phyloP scores from a whole-genome alignment of 2,113 vertebrate species.

The Cisticola juncidis region DNA sequence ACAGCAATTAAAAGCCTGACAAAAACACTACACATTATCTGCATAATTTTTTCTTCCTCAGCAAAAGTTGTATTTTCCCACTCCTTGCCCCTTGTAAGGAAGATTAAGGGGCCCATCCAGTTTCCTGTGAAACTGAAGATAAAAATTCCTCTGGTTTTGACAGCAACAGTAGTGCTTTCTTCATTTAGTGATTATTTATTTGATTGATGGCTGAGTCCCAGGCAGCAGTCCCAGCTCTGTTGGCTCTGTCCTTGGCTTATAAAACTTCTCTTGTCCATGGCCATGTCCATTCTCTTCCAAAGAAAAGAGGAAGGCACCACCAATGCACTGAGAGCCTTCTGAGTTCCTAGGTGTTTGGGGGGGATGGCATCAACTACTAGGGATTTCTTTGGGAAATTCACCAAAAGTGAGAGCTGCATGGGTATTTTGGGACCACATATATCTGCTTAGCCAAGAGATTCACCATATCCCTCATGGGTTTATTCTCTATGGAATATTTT shows the following conservation, averaged over 20 bases:
- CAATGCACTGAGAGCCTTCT: background rate
- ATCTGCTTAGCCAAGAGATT: background rate
- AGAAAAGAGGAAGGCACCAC: background rate
- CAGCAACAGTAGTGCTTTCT: background rate
- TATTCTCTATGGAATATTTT: background rate
- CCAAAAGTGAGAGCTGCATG: background rate
- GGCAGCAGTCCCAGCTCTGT: background rate
- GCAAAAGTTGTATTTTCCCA: constrained; percentile 19
- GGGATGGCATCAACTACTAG: background rate
- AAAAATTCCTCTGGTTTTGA: constrained; percentile 21
- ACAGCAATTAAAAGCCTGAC: constrained; percentile 23
- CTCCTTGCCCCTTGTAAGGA: background rate
- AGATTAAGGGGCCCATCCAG: constrained; percentile 42
- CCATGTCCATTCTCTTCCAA: background rate
- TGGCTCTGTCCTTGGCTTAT: background rate
- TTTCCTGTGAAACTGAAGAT: constrained; percentile 31
- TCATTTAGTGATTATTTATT: background rate
- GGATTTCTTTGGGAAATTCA: background rate
- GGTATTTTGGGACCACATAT: fast-evolving
- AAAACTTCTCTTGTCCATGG: background rate
- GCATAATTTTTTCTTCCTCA: background rate
- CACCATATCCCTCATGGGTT: background rate
- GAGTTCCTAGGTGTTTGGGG: background rate
- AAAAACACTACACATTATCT: constrained; percentile 28
- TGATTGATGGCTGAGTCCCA: background rate